A percentile compares a stretch with the other conserved stretches of the same genome.
Conservation (phyloP, 1,140 invertebrate species). For the Eupeodes corollae region DNA sequence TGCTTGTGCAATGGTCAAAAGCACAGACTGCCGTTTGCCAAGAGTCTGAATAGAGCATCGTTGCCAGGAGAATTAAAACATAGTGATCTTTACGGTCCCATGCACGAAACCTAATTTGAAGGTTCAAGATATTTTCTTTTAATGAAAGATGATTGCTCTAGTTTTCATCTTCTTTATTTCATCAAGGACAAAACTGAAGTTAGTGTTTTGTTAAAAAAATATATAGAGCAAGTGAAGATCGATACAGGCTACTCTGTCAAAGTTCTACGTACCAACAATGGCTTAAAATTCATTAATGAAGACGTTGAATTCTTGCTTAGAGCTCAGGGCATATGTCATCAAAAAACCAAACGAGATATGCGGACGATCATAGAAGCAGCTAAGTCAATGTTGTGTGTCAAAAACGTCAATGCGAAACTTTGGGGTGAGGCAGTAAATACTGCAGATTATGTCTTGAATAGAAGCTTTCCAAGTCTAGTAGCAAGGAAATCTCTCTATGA, state of each 20-base stretch:
- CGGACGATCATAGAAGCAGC: conserved; percentile 34
- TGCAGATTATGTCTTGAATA: conserved; percentile 22
- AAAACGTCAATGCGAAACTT: too few species aligned
- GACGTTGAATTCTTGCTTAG: too few species aligned
- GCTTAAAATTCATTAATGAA: neutral
- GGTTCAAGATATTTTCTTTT: conserved; percentile 25
- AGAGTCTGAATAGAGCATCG: too few species aligned
- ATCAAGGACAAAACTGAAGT: too few species aligned
- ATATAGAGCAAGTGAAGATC: too few species aligned
- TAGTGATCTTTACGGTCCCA: conserved; percentile 33
- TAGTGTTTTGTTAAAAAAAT: too few species aligned
- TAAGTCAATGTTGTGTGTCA: conserved; percentile 16
- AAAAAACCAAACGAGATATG: conserved; percentile 28
- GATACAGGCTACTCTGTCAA: neutral
- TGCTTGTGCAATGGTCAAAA: neutral
- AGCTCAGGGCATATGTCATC: too few species aligned
- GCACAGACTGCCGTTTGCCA: neutral
- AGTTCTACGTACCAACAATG: neutral
- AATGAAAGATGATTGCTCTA: too few species aligned
- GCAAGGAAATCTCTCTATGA: conserved; percentile 19
- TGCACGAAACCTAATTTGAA: conserved; percentile 20
- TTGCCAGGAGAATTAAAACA: conserved; percentile 19
- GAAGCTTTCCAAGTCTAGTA: too few species aligned
- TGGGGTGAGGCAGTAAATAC: too few species aligned
- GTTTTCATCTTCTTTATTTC: too few species aligned